Percentiles rank a stretch among this genome's conserved stretches.
phyloP scores from a whole-genome alignment of 1,140 invertebrate species.

The Eubasilissa regina region DNA sequence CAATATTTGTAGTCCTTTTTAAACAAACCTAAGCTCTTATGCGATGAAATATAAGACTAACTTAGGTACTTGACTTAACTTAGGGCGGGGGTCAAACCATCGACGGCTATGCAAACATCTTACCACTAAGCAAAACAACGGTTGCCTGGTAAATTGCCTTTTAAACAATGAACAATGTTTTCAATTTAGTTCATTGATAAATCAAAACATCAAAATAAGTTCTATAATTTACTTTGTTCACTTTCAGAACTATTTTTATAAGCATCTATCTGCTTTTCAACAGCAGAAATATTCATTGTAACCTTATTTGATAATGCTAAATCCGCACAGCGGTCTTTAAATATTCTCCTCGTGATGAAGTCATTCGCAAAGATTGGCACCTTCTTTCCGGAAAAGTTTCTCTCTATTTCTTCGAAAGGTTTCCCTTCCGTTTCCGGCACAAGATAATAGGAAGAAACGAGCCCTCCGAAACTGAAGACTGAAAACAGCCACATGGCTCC shows the following conservation, averaged over 20 bases:
- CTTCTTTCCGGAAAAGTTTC: conserved; percentile 71
- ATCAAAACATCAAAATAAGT: no score
- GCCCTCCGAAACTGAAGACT: conserved; percentile 73
- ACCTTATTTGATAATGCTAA: not conserved
- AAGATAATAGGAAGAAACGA: conserved; percentile 76
- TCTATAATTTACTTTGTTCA: conserved; percentile 12
- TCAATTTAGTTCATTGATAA: no score
- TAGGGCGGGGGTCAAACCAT: no score
- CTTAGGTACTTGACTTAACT: no score
- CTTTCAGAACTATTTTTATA: not conserved
- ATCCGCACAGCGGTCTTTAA: conserved; percentile 25
- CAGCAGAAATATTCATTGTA: conserved; percentile 17
- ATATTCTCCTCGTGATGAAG: conserved; percentile 62
- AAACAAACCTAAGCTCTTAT: no score
- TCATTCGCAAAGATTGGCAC: conserved; percentile 67
- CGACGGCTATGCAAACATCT: no score
- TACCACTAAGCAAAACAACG: no score
- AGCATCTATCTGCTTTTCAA: conserved; percentile 13
- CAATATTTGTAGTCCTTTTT: no score
- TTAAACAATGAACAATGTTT: no score
- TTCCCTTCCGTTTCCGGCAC: conserved; percentile 89
- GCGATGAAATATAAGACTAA: no score
- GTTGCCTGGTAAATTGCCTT: no score
- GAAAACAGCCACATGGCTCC: conserved; percentile 78
- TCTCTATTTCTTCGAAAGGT: conserved; percentile 82